Conservation (phyloP, 2,797 vertebrate genomes). For the Bryconaethiops microstoma region DNA sequence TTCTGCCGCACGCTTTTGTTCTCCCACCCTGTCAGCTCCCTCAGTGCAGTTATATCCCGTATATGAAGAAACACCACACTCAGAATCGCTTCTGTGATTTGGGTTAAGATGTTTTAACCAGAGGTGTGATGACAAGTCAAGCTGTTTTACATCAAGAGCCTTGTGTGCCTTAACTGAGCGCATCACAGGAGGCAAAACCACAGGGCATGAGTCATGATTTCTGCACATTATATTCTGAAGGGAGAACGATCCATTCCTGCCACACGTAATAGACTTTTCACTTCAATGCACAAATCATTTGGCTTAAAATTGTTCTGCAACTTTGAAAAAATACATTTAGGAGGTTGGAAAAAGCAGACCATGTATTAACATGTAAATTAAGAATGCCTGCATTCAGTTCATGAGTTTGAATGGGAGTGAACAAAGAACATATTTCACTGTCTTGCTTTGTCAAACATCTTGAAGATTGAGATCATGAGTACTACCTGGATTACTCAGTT, state of each 20-base stretch:
- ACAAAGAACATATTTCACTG: too few species aligned
- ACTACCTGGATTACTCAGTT: too few species aligned
- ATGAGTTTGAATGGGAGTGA: not conserved
- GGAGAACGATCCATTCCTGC: not conserved
- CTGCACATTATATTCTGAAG: not conserved
- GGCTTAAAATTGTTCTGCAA: not conserved
- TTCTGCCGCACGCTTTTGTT: not conserved
- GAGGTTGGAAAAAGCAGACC: not conserved
- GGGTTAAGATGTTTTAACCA: not conserved
- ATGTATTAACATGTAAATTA: not conserved
- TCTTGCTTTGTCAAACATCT: too few species aligned
- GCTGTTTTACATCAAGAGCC: not conserved
- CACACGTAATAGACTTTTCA: not conserved
- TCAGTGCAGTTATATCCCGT: not conserved
- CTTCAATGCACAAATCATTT: not conserved
- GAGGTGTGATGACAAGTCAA: constrained; percentile 1
- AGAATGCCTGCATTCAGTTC: not conserved
- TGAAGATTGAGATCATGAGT: too few species aligned
- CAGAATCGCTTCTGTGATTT: not conserved
- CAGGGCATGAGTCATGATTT: constrained; percentile 3
- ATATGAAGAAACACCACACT: not conserved
- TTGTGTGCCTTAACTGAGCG: not conserved
- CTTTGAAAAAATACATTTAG: not conserved
- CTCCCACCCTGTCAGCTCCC: not conserved
- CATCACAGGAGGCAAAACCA: not conserved